phyloP scores from a whole-genome alignment of 2,113 vertebrate species.

The Prionailurus bengalensis region DNA sequence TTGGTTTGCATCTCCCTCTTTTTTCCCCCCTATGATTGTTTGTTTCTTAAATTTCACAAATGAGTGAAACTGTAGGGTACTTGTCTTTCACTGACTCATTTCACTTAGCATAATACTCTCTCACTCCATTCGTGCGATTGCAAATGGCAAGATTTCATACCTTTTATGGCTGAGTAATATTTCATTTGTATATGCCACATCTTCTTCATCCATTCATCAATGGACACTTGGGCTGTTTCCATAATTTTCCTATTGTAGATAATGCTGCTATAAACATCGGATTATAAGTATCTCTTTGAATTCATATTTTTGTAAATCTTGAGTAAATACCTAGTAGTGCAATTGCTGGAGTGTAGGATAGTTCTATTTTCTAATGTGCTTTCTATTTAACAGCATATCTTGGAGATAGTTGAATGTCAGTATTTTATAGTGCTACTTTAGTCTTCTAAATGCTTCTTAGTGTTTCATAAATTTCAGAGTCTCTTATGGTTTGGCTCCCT shows the following conservation, averaged over 20 bases:
- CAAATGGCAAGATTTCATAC: neutral
- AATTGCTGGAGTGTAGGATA: neutral
- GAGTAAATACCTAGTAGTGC: neutral
- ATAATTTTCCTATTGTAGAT: neutral
- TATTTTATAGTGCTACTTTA: neutral
- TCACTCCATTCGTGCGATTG: neutral
- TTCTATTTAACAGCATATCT: neutral
- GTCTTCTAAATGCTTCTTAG: neutral
- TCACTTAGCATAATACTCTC: neutral
- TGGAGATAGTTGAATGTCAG: neutral
- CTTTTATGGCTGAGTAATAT: neutral
- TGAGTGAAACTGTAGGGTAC: neutral
- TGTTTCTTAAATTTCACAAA: neutral
- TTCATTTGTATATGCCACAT: neutral
- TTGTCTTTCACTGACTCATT: neutral
- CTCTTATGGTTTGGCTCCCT: too few relatives aligned
- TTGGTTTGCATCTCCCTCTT: neutral
- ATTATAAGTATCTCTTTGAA: neutral
- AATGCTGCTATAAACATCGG: neutral
- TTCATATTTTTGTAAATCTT: neutral
- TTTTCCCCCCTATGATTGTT: neutral
- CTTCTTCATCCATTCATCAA: neutral
- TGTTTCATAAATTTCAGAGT: neutral
- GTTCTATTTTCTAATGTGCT: neutral
- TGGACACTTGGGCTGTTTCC: neutral